phyloP scores from a whole-genome alignment of 2,888 invertebrate species.

The Baccha elongata region DNA sequence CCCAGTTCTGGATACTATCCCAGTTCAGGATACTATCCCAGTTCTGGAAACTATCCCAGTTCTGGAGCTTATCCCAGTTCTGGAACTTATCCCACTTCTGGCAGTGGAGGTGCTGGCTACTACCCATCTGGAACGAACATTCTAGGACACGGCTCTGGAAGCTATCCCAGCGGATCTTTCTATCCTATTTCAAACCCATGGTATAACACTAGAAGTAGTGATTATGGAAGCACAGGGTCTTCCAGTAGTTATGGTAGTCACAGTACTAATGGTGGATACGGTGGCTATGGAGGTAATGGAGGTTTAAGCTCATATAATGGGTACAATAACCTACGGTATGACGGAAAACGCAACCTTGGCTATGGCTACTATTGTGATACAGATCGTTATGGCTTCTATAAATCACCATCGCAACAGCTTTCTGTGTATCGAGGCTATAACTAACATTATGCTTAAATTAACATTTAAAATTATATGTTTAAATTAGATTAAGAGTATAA shows the following conservation, averaged over 20 bases:
- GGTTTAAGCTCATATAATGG: constrained; percentile 85
- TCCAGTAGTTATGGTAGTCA: neutral
- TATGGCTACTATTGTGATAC: constrained; percentile 84
- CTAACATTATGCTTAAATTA: constrained; percentile 42
- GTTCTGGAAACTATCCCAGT: constrained; percentile 39
- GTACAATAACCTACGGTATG: constrained; percentile 84
- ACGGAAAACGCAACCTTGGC: constrained; percentile 84
- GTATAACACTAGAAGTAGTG: constrained; percentile 66
- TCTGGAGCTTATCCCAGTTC: no score
- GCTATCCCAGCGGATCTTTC: constrained; percentile 77
- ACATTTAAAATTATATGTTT: constrained; percentile 6
- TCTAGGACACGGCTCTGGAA: constrained; percentile 57
- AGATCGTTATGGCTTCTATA: constrained; percentile 79
- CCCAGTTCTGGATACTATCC: constrained; percentile 35
- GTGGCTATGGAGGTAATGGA: constrained; percentile 85
- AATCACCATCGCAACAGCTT: constrained; percentile 51
- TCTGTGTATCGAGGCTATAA: constrained; percentile 74
- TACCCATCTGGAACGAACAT: constrained; percentile 28
- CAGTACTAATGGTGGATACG: constrained; percentile 83
- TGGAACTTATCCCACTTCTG: no score
- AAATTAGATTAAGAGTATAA: constrained; percentile 17
- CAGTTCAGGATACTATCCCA: no score
- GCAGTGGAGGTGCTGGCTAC: neutral
- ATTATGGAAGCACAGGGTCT: constrained; percentile 27
- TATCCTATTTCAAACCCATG: constrained; percentile 70